Evolutionary conservation across 2,888 invertebrate genomes (phyloP), one percentile per base, ranked within the genome.

Genomic region (Aspidiotus destructor): DNA sequence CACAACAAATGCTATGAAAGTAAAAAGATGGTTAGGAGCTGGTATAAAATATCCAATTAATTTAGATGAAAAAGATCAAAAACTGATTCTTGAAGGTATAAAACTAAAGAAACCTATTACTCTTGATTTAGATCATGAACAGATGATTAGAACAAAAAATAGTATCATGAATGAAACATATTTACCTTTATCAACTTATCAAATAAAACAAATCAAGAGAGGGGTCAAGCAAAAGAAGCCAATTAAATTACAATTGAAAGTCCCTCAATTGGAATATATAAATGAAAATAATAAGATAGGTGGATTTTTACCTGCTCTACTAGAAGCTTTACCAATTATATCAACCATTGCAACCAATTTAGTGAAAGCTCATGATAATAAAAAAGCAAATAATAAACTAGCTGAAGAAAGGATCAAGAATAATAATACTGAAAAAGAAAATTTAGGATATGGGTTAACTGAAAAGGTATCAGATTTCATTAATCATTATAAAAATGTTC

Each of bases 1-100:
- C 28, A 62, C 62, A 42, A 62, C 68, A 41, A 65, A 60, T 17
- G 44, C 65, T 52, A 71, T 70, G 70, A 70, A 70, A 60, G 53
- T 17, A n/a, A 70, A 70, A 69, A n/a, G 8, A 68, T 41, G 9
- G 40, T 13, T 70, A 10, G 70, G 70, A 61, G 62, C 55, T 17
- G 68, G 68, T 15, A 15, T 67, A 48, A 57, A 40, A 62, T 41
- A 62, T 44, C 62, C 44, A 55, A 48, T 48, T 48, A 48, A 48
- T 48, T 48, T 48, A 48, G 48, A 48, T 55, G 55, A 55, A 55
- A 55, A 55, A 55, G 55, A 55, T n/a, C 55, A 55, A 55, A 55
- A 55, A 55, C 17, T 55, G 55, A 55, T 55, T 55, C 55, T 55
- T 55, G 55, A 55, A 55, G 55, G 55, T 55, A 55, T 48, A 48